Conservation (phyloP, 2,888 invertebrate species). For the Brenthis ino region DNA sequence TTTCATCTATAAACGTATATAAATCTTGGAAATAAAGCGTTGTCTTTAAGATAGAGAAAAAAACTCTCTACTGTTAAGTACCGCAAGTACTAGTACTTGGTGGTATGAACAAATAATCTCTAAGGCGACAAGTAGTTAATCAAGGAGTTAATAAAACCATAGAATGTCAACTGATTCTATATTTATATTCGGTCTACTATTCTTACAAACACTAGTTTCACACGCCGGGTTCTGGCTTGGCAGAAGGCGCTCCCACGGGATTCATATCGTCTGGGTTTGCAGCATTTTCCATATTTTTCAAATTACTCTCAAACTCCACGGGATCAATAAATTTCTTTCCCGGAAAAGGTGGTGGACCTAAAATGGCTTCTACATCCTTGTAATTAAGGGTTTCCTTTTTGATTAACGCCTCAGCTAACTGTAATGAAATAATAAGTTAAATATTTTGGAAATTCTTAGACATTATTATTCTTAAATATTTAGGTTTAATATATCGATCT, state of each 20-base stretch:
- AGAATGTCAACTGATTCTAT: conserved; percentile 13
- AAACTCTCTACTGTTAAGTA: too few species aligned
- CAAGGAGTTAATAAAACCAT: conserved; percentile 3
- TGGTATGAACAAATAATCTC: too few species aligned
- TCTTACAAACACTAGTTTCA: conserved; percentile 7
- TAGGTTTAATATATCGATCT: too few species aligned
- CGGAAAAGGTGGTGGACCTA: conserved; percentile 94
- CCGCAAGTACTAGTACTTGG: too few species aligned
- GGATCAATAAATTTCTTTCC: conserved; percentile 89
- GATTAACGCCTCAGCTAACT: conserved; percentile 94
- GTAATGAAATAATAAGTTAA: conserved; percentile 46
- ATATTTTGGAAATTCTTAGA: not conserved
- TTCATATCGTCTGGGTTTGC: conserved; percentile 44
- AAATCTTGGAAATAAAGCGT: too few species aligned
- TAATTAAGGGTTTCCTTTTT: conserved; percentile 96
- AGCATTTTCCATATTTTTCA: conserved; percentile 68
- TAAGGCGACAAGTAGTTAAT: not conserved
- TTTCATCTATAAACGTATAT: too few species aligned
- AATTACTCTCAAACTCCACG: conserved; percentile 87
- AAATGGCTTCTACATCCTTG: conserved; percentile 92
- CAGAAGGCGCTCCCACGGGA: conserved; percentile 56
- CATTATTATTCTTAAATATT: too few species aligned
- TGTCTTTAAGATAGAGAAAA: too few species aligned
- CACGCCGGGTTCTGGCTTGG: conserved; percentile 49
- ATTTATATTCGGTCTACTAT: not conserved